These are phyloP conservation scores for Amaurobius ferox DNA, from an alignment of 2,888 invertebrate genomes.

Conservation along the genomic window DNA sequence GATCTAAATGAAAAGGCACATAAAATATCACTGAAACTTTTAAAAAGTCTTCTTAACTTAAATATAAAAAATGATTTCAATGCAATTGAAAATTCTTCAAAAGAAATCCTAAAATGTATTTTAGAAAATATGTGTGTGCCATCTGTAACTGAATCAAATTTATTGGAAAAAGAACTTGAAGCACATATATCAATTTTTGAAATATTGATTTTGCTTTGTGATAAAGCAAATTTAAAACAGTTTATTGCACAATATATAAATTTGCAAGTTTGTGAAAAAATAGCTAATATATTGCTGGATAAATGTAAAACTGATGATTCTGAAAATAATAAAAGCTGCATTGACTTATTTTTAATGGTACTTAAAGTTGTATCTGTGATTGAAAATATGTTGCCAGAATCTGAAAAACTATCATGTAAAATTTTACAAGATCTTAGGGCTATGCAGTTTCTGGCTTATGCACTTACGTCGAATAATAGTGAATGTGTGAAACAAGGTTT, in stretches of 20 bases:
- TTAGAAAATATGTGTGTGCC: conserved; percentile 22
- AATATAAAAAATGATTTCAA: conserved; percentile 17
- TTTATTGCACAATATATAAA: conserved; percentile 30
- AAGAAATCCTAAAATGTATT: conserved; percentile 24
- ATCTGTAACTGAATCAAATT: background rate
- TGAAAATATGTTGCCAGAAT: background rate
- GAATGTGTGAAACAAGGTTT: conserved; percentile 29
- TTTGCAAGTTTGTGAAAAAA: conserved; percentile 21
- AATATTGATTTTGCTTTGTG: conserved; percentile 12
- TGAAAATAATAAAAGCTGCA: background rate
- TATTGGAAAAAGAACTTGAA: conserved; percentile 24
- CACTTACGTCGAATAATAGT: conserved; percentile 36
- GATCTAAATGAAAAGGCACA: background rate
- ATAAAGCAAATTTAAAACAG: conserved; percentile 21
- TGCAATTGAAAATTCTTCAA: conserved; percentile 21
- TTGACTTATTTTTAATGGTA: conserved; percentile 45
- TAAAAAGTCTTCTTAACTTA: conserved; percentile 20
- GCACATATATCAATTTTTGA: conserved; percentile 29
- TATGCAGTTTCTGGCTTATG: conserved; percentile 34
- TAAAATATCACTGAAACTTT: conserved; percentile 30
- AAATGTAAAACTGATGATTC: conserved; percentile 19
- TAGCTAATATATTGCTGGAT: conserved; percentile 20
- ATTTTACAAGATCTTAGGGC: conserved; percentile 15
- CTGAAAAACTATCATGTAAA: conserved; percentile 15
- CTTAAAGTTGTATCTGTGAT: conserved; percentile 23